Base-by-base conservation (phyloP, 2,888 invertebrate genomes). In the Chrysopilus asiliformis region DNA sequence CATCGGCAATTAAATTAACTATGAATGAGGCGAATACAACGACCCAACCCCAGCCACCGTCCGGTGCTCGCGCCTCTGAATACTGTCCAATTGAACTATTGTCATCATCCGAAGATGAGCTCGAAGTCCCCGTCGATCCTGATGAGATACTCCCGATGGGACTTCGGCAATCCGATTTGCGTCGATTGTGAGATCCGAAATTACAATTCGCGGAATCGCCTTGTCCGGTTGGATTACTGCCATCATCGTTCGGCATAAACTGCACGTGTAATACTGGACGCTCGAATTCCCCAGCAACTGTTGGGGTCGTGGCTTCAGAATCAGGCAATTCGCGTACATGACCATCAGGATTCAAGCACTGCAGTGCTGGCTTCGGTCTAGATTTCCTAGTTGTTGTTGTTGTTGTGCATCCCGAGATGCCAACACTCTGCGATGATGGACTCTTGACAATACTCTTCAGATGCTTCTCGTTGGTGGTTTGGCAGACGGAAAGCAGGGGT, bases 31-130 rank as follows among this genome's bases (percentile, higher is more conserved):
- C 86, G 42, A 80, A 76, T 1, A 91, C 90, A 34, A 93, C 75
- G 19, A 91, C 80, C 91, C 91, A 93, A 4, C 90, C 90, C 81
- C 83, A 90, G 10, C 90, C 89, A 8, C 87, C 89, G 58, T 90
- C 89, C 2, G 86, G 87, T 2, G 82, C 78, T 14, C 76, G 65
- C 1, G 77, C 74, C 56, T 79, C 79, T 6, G 77, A 68, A 49
- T 72, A 64, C 32, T 73, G 70, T 9, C 71, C 70, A 28, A 76
- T 67, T 40, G 74, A 75, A 39, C 74, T 74, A 45, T 72, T 72
- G 28, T 74, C 73, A 4, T 72, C 72, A 32, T 70, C 70, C 30
- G 69, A 69, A 40, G 68, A 62, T 33, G 65, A 64, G 42, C 67
- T 67, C 4, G 48, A 46, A 8, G 45, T 60, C 65, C 42, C 56